Evolutionary conservation across 2,888 invertebrate species (phyloP).

Genomic region (Chrysolina haemoptera): DNA sequence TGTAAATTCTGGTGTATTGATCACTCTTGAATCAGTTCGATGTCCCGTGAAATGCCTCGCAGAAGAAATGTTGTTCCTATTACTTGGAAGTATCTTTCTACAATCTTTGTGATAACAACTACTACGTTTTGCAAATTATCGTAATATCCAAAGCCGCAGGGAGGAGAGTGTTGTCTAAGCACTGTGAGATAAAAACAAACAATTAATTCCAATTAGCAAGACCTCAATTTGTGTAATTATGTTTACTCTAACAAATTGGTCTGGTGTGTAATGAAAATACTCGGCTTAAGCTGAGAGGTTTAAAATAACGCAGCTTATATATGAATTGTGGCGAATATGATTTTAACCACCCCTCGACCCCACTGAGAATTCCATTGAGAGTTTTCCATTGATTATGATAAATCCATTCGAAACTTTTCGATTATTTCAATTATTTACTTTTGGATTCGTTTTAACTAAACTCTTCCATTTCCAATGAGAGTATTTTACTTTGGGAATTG

Average conservation of each 20-base stretch:
- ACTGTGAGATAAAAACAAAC: conserved; percentile 12
- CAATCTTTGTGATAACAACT: too few relatives aligned
- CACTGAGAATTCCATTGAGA: not conserved
- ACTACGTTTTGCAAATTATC: not conserved
- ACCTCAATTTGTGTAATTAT: conserved; percentile 18
- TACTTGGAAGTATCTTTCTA: too few relatives aligned
- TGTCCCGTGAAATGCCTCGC: too few relatives aligned
- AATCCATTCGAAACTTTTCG: not conserved
- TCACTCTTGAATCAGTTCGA: too few relatives aligned
- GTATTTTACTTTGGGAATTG: too few relatives aligned
- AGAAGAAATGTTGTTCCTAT: too few relatives aligned
- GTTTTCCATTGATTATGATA: not conserved
- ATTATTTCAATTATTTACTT: not conserved
- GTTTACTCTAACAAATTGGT: conserved; percentile 7
- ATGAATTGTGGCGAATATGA: too few relatives aligned
- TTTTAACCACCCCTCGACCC: too few relatives aligned
- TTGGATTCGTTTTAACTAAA: too few relatives aligned
- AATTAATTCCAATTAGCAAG: conserved; percentile 11
- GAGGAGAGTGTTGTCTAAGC: not conserved
- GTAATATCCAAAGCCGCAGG: not conserved
- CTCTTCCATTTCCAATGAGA: too few relatives aligned
- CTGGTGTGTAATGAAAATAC: not conserved
- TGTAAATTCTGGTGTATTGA: too few relatives aligned
- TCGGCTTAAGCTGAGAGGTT: not conserved
- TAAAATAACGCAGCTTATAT: not conserved